Percentiles rank a stretch among this genome's conserved stretches.
These are phyloP conservation scores for Urocitellus parryii DNA, from an alignment of 2,113 vertebrate genomes.

Conservation along the genomic window DNA sequence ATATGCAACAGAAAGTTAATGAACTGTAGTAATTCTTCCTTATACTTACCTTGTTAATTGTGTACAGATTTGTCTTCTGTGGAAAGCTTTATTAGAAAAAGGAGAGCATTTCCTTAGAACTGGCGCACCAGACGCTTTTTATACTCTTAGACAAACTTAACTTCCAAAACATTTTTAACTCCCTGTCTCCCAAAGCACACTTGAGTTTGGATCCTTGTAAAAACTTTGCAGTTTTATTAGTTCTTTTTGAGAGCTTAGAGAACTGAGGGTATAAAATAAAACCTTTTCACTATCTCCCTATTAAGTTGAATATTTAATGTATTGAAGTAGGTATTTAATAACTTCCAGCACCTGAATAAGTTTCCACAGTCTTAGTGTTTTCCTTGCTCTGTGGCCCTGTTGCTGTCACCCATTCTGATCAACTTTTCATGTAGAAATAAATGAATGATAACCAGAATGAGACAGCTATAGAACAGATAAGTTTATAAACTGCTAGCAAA, in stretches of 20 bases:
- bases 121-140: constrained; percentile 80
- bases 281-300: not conserved
- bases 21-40: constrained; percentile 35
- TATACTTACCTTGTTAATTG: constrained; percentile 82
- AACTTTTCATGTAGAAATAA: constrained; percentile 29
- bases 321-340: constrained; percentile 5
- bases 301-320: constrained; percentile 36
- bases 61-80: constrained; percentile 77
- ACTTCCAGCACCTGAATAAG: not conserved
- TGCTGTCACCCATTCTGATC: not conserved
- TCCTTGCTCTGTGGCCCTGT: not conserved
- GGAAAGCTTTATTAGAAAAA: constrained; percentile 76
- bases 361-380: not conserved
- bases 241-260: constrained; percentile 37
- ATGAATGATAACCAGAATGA: not conserved
- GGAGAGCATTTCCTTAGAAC: constrained; percentile 80
- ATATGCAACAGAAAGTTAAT: not conserved
- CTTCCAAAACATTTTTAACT: constrained; percentile 85
- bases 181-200: constrained; percentile 72
- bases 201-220: constrained; percentile 1
- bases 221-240: not conserved
- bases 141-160: constrained; percentile 77
- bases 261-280: not conserved
- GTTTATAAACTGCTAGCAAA: not conserved
- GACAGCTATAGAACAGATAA: not conserved